These are phyloP conservation scores for Portunus trituberculatus DNA, from an alignment of 1,140 invertebrate species.

Conservation along the genomic window DNA sequence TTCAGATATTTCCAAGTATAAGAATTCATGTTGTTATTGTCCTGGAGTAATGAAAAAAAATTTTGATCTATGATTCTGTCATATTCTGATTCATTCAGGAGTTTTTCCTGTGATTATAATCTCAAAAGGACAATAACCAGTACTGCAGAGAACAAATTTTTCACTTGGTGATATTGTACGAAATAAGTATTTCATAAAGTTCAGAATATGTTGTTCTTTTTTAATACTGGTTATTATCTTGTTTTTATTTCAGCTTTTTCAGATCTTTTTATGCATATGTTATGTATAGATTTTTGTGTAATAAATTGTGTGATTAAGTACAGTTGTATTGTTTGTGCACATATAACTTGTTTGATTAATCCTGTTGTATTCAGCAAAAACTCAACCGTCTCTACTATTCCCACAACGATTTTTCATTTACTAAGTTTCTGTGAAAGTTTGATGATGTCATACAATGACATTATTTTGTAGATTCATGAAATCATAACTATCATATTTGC, in stretches of 20 bases:
- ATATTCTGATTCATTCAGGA: not conserved
- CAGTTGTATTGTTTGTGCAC: not conserved
- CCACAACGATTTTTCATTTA: too few relatives aligned
- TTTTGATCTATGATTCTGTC: not conserved
- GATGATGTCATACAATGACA: too few relatives aligned
- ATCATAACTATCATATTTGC: too few relatives aligned
- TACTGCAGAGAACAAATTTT: not conserved
- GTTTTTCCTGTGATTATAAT: not conserved
- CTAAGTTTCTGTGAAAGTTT: too few relatives aligned
- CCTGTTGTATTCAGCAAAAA: too few relatives aligned
- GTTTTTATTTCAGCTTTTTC: conserved; percentile 9
- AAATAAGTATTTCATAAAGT: not conserved
- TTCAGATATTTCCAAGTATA: not conserved
- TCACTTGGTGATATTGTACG: not conserved
- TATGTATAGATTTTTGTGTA: conserved; percentile 5
- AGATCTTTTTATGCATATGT: conserved; percentile 24
- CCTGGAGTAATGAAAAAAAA: not conserved
- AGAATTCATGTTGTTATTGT: too few relatives aligned
- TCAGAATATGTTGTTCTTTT: not conserved
- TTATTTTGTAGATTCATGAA: too few relatives aligned
- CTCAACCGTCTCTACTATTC: too few relatives aligned
- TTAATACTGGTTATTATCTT: conserved; percentile 7
- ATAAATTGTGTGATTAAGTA: not conserved
- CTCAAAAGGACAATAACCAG: conserved; percentile 9
- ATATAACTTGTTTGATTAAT: not conserved